Conservation (phyloP, 2,113 vertebrate genomes). For the Tinamus guttatus region DNA sequence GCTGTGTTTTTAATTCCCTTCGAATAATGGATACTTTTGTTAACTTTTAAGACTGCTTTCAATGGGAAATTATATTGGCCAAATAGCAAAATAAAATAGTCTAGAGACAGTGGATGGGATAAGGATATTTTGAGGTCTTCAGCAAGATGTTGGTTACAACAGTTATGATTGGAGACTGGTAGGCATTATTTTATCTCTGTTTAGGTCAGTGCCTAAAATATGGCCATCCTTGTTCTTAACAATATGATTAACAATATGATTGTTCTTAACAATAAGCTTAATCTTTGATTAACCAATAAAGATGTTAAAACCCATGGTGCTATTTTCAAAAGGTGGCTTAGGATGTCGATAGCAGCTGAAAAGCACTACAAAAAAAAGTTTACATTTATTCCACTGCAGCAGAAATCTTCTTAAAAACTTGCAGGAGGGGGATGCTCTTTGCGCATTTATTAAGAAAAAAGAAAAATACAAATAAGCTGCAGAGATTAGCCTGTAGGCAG, state of each 20-base stretch:
- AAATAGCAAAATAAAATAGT: background rate
- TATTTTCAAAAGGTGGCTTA: background rate
- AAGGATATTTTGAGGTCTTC: background rate
- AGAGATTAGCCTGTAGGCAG: background rate
- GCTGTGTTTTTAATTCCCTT: background rate
- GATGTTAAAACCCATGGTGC: background rate
- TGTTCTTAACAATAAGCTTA: background rate
- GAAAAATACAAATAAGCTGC: background rate
- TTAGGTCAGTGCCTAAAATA: background rate
- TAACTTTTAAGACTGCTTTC: background rate
- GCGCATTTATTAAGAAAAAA: background rate
- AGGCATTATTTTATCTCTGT: background rate
- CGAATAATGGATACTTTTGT: background rate
- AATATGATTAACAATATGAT: background rate
- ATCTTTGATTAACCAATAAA: conserved; percentile 14
- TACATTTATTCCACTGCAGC: background rate
- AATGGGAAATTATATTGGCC: background rate
- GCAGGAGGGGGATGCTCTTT: background rate
- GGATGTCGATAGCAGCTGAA: background rate
- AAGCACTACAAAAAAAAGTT: background rate
- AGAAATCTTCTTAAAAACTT: background rate
- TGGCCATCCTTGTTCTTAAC: background rate
- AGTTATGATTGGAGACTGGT: background rate
- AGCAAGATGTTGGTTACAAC: background rate
- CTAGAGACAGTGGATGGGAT: background rate